Percentiles rank a stretch among this genome's conserved stretches.
phyloP scores from a whole-genome alignment of 30 jellyfish, hydroid and myxozoan genomes.

The Phacellophora camtschatica region DNA sequence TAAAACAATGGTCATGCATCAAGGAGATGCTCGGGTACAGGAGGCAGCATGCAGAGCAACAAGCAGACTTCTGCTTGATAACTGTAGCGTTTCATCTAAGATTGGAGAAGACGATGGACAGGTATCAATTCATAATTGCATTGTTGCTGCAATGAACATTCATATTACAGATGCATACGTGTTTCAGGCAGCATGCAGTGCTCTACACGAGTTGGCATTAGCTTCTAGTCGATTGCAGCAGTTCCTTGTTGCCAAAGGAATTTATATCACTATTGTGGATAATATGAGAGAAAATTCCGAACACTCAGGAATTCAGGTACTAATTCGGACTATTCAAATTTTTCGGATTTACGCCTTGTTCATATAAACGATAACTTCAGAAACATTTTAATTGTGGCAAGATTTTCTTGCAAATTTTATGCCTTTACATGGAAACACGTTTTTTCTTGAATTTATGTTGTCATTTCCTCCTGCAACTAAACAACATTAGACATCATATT shows the following conservation, averaged over 20 bases:
- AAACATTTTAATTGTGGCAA: no score
- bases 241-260: slow-evolving; percentile 73
- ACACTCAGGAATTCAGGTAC: slow-evolving; percentile 48
- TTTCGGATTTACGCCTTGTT: no score
- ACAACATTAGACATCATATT: no score
- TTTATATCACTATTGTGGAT: slow-evolving; percentile 65
- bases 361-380: no score
- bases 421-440: no score
- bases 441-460: no score
- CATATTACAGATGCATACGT: slow-evolving; percentile 73
- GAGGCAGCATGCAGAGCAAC: slow-evolving; percentile 81
- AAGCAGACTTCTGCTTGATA: slow-evolving; percentile 39
- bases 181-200: slow-evolving; percentile 83
- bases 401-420: no score
- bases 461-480: no score
- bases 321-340: no score
- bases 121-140: slow-evolving; percentile 73
- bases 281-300: slow-evolving; percentile 50
- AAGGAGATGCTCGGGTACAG: slow-evolving; percentile 78
- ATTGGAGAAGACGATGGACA: slow-evolving; percentile 88
- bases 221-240: slow-evolving; percentile 65
- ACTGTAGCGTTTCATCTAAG: slow-evolving; percentile 29
- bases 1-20: slow-evolving; percentile 63
- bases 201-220: slow-evolving; percentile 69
- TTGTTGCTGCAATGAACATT: slow-evolving; percentile 74